Evolutionary conservation across 2,888 invertebrate genomes (phyloP), one percentile per base, ranked within the genome.

Genomic region (Agrochola lychnidis): DNA sequence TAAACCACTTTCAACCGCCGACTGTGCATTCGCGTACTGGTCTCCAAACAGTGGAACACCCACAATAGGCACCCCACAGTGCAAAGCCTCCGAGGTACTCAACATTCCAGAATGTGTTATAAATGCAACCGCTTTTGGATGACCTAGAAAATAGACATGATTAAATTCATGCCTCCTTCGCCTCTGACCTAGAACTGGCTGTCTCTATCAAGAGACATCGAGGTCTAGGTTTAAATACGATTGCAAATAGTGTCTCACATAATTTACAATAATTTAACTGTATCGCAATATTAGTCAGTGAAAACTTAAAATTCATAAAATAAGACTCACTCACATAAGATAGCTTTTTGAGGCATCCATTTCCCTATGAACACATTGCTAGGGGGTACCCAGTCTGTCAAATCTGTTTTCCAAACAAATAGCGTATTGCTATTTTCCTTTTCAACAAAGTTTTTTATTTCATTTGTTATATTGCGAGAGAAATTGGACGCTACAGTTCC

Each of bases 331-430:
- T 96, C 90, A 97, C 98, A 97, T 66, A 98, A 94, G 80, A 98
- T 97, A 87, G 98, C 98, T 75, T 97, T 97, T 88, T 98, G 98
- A 0, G 98, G 98, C 92, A 98, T 92, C 98, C 98, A 98, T 81
- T 97, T 97, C 84, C 95, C 96, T 19, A 97, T 92, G 90, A 97
- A 96, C 64, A 98, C 97, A 90, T 98, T 98, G 95, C 22, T 51
- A 22, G 51, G 51, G 7, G 51, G 51, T 22, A 22, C 95, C 1
- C 96, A 95, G 90, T 98, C 91, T 0, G 96, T 95, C 1, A 97
- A 97, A 90, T 98, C 98, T 97, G 97, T 97, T 94, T 98, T 98
- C 98, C 98, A 98, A 72, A 98, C 93, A 22, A 98, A 97, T 73
- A 96, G 97, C 88, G 97, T 97, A 72, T 93, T 93, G 36, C 97